Evolutionary conservation across 2,113 vertebrate species (phyloP).

Genomic region (Toxostoma redivivum): DNA sequence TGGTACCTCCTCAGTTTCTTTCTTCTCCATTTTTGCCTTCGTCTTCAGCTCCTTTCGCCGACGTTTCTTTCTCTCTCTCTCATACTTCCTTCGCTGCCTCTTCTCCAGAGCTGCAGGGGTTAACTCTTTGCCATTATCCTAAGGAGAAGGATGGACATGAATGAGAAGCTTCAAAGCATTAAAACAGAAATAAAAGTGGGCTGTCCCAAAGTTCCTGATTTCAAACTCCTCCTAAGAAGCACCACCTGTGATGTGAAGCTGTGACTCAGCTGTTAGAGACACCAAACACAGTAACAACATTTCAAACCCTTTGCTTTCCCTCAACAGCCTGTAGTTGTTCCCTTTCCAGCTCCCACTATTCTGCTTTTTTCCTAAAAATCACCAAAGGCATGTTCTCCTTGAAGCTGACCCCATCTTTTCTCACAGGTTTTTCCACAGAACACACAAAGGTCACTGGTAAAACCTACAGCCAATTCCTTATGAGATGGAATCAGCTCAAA

Average conservation of each 20-base stretch:
- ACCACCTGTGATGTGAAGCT: neutral
- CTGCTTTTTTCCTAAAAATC: neutral
- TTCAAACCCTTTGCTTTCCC: neutral
- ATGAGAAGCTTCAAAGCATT: neutral
- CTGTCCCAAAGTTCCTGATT: neutral
- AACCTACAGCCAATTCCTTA: neutral
- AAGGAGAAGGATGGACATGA: neutral
- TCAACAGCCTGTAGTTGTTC: rapidly evolving
- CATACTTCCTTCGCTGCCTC: slow-evolving; percentile 84
- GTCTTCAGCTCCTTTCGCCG: slow-evolving; percentile 83
- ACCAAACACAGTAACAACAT: no score
- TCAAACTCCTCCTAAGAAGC: neutral
- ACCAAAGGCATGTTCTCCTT: neutral
- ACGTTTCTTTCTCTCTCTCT: slow-evolving; percentile 89
- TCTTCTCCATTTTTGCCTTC: slow-evolving; percentile 77
- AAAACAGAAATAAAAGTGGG: neutral
- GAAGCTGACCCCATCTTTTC: neutral
- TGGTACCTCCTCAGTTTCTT: neutral
- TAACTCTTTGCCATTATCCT: slow-evolving; percentile 75
- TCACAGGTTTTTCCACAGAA: neutral
- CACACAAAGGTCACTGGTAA: neutral
- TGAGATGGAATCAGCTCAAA: neutral
- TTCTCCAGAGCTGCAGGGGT: slow-evolving; percentile 77
- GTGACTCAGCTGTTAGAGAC: neutral
- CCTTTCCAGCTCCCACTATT: neutral